Base-by-base conservation (phyloP, 1,140 invertebrate genomes). In the Spodoptera litura region DNA sequence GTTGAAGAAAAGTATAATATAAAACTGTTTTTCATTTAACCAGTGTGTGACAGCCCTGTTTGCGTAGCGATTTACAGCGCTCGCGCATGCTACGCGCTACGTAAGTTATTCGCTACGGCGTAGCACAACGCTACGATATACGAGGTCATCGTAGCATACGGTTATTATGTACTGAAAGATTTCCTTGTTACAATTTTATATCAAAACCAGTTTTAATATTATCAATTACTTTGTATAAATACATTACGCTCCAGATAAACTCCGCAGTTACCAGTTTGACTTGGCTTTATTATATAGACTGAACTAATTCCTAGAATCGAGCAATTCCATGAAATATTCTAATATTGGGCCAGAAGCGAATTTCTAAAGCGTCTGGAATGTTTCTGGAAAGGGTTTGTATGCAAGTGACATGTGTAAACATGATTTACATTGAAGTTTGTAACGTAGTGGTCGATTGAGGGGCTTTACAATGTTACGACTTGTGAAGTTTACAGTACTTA, bases 321-420 rank as follows among this genome's bases (percentile, higher is more conserved):
- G 10, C 35, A 11, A 10, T n/a, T 12, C 9, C 9, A 44, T 6
- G 15, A 15, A 38, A 62, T n/a, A 62, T 44, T 62, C 31, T 2
- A 11, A 27, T 38, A 13, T 38, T 13, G 9, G 38, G 59, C 20
- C 55, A 20, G 10, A 56, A 20, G 20, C 55, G n/a, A 56, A 15
- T 20, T 56, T 25, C 15, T 15, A 56, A 56, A 20, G 15, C 9
- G 58, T 4, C 13, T n/a, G 11, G 35, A 61, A 61, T 31, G 6
- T 61, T 35, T 27, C 13, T 31, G 13, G 58, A 12, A 66, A 66
- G 38, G 58, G 13, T 13, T 66, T 12, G 38, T 66, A 66, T 49
- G 38, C 38, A 66, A 15, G 62, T 66, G 62, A 66, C 15, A 25
- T 61, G n/a, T 25, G 38, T 66, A 20, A 20, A 49, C 62, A 20